Evolutionary conservation across 2,888 invertebrate species (phyloP).

Genomic region (Uloborus plumipes): DNA sequence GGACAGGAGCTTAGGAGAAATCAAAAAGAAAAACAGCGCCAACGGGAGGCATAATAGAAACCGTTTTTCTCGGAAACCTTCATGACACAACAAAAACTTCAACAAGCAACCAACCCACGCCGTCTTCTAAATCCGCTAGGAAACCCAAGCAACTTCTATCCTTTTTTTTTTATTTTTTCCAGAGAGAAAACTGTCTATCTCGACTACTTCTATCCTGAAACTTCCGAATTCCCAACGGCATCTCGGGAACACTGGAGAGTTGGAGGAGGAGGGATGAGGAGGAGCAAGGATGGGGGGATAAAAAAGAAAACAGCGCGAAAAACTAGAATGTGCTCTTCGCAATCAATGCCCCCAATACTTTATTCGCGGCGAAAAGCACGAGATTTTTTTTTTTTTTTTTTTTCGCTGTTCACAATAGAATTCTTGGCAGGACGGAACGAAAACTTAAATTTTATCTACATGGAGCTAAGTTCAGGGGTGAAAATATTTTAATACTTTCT

Average conservation of each 20-base stretch:
- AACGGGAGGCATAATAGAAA: no score
- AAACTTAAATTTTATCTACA: no score
- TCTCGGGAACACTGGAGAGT: neutral
- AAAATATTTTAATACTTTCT: no score
- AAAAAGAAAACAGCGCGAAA: slow-evolving; percentile 5
- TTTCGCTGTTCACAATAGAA: slow-evolving; percentile 30
- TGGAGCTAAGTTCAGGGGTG: no score
- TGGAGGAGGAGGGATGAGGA: slow-evolving; percentile 5
- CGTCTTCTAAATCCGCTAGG: neutral
- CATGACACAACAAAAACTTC: no score
- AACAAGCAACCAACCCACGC: neutral
- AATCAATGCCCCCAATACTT: slow-evolving; percentile 54
- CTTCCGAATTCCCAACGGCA: neutral
- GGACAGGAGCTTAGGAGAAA: no score
- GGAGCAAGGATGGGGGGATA: slow-evolving; percentile 4
- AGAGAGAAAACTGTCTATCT: no score
- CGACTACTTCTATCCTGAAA: no score
- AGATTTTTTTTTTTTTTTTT: slow-evolving; percentile 2
- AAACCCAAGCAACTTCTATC: neutral
- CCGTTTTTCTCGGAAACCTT: no score
- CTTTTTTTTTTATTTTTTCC: no score
- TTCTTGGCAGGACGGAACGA: neutral
- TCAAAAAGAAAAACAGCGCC: no score
- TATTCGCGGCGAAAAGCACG: slow-evolving; percentile 46
- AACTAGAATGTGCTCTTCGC: slow-evolving; percentile 24